phyloP scores from a whole-genome alignment of 2,113 vertebrate species.

The Paradoxurus hermaphroditus region DNA sequence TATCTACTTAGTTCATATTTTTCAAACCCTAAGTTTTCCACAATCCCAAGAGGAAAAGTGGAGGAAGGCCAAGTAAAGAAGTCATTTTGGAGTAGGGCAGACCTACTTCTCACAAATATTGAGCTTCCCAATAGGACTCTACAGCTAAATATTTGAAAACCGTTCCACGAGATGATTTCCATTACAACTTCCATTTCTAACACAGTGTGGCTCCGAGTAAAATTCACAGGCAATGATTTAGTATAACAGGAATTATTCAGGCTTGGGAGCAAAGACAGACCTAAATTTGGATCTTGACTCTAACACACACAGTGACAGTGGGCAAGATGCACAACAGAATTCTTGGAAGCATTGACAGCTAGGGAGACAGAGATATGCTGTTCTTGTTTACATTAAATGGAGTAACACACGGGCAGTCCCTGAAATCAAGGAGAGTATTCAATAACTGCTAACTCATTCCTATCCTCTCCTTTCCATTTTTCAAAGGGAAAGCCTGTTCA shows the following conservation, averaged over 20 bases:
- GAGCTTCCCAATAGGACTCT: background rate
- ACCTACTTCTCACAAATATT: background rate
- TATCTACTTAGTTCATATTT: background rate
- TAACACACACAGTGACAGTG: background rate
- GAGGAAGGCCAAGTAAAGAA: background rate
- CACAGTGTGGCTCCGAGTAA: background rate
- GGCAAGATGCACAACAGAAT: background rate
- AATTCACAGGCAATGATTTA: background rate
- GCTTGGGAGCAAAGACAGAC: background rate
- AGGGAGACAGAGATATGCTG: background rate
- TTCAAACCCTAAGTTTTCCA: background rate
- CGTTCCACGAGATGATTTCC: background rate
- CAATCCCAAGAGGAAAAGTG: background rate
- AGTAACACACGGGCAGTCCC: background rate
- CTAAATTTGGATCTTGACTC: background rate
- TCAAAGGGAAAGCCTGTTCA: slow-evolving; percentile 12
- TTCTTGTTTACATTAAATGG: background rate
- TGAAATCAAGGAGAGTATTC: background rate
- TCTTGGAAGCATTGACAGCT: background rate
- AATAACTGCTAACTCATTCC: slow-evolving; percentile 32
- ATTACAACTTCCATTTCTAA: background rate
- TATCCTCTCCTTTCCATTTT: background rate
- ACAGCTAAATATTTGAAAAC: background rate
- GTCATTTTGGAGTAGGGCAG: background rate
- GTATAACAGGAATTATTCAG: background rate